These are phyloP conservation scores for Leucophenga montana DNA, from an alignment of 2,888 invertebrate genomes.

Conservation along the genomic window DNA sequence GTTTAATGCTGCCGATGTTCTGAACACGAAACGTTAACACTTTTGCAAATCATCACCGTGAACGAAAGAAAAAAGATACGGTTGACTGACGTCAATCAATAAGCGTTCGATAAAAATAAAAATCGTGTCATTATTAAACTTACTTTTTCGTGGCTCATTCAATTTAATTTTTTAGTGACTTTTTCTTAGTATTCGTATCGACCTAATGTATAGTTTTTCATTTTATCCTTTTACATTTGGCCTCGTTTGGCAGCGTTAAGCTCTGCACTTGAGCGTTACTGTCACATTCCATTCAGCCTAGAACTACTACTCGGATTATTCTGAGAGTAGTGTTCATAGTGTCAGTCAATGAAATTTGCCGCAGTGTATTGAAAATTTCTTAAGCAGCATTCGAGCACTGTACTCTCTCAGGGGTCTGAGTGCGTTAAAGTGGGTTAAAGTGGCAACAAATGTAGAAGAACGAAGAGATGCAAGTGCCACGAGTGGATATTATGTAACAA, in stretches of 20 bases:
- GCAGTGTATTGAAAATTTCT: background rate
- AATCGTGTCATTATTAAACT: constrained; percentile 4
- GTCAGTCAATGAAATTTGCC: background rate
- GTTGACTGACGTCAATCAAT: constrained; percentile 6
- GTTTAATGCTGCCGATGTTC: background rate
- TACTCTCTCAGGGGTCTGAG: background rate
- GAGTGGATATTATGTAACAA: background rate
- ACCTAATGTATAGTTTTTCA: background rate
- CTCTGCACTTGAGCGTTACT: background rate
- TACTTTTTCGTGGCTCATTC: background rate
- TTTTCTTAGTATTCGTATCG: background rate
- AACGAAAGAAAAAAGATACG: background rate
- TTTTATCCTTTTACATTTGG: background rate
- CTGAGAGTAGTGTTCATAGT: no score
- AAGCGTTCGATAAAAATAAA: background rate
- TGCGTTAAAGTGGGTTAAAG: background rate
- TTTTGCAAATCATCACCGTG: constrained; percentile 2
- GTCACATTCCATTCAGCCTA: no score
- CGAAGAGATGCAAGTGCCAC: background rate
- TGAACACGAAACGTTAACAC: background rate
- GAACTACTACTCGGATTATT: no score
- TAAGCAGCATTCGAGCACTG: background rate
- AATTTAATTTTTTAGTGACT: background rate
- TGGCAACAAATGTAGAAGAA: background rate
- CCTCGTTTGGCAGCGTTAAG: background rate